Evolutionary conservation across 2,797 vertebrate genomes (phyloP), one percentile per base, ranked within the genome.

Genomic region (Eurystomus glaucurus): DNA sequence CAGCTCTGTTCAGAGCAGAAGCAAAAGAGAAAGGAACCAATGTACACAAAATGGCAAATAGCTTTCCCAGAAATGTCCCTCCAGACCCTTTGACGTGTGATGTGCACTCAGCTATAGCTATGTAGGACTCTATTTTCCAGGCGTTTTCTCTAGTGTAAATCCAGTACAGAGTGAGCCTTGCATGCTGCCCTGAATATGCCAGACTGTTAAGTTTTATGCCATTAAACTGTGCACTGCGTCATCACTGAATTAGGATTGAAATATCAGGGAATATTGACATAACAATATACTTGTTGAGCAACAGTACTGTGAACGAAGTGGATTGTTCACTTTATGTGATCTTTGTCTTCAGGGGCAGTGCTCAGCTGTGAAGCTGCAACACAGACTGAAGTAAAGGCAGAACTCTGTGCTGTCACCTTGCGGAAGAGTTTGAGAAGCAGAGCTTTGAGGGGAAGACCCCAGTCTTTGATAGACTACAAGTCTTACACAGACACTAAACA

Each of bases 401-500:
- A 97, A 14, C 46, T 94, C 65, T 96, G 93, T 1, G 6, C 74
- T 1, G 98, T 98, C 88, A 98, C 97, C 5, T 64, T 98, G 70
- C 60, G 93, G 51, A 97, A 94, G 58, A 97, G 96, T n/a, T 55
- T 81, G 57, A 94, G 84, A 77, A 80, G 90, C 13, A 94, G 96
- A 54, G 90, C 96, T 11, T 79, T 91, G 9, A 97, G 98, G 45
- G 64, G 92, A 68, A 98, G 99, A 61, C 98, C 98, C 4, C 97
- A 91, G 16, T 99, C 99, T 83, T 97, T 99, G 96, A 96, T 99
- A 86, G 99, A 99, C 95, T 99, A 98, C 79, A 98, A 97, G 94
- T 99, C 98, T 89, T 99, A 99, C 83, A 97, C 98, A 33, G 98
- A 99, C 97, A 99, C 98, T 29, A 99, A 99, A 94, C 96, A 93